Evolutionary conservation across 2,113 vertebrate species (phyloP).

Genomic region (Sylvietta virens): DNA sequence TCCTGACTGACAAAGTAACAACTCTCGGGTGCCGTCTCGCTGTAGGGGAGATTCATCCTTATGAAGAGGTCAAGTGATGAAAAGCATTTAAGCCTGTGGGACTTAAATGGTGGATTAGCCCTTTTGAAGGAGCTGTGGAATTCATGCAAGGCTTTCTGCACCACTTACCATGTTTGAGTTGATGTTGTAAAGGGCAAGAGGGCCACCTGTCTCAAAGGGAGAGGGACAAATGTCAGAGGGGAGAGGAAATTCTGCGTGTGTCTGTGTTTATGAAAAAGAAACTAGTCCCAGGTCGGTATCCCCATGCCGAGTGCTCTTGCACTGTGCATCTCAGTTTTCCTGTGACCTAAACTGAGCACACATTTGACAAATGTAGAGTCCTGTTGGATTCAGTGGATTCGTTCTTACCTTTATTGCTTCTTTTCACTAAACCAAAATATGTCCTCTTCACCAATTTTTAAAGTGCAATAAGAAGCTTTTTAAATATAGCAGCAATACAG

Average conservation of each 20-base stretch:
- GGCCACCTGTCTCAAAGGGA: neutral
- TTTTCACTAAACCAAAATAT: neutral
- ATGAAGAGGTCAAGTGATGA: conserved; percentile 20
- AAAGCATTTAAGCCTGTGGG: neutral
- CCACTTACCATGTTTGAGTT: neutral
- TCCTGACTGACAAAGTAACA: neutral
- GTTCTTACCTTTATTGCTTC: neutral
- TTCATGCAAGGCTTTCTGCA: neutral
- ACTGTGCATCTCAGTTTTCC: neutral
- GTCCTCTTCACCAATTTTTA: neutral
- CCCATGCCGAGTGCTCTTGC: neutral
- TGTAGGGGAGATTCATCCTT: neutral
- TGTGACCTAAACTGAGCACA: neutral
- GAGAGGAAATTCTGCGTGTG: neutral
- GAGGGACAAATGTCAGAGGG: neutral
- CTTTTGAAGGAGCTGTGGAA: neutral
- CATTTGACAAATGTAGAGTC: neutral
- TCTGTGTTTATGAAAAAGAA: neutral
- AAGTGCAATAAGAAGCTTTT: neutral
- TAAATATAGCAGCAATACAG: neutral
- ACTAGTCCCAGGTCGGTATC: neutral
- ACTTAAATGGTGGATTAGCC: neutral
- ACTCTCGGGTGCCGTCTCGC: neutral
- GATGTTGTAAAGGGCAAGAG: neutral
- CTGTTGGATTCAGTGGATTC: neutral